Base-by-base conservation (phyloP, 2,888 invertebrate genomes). In the Resseliella maxima region DNA sequence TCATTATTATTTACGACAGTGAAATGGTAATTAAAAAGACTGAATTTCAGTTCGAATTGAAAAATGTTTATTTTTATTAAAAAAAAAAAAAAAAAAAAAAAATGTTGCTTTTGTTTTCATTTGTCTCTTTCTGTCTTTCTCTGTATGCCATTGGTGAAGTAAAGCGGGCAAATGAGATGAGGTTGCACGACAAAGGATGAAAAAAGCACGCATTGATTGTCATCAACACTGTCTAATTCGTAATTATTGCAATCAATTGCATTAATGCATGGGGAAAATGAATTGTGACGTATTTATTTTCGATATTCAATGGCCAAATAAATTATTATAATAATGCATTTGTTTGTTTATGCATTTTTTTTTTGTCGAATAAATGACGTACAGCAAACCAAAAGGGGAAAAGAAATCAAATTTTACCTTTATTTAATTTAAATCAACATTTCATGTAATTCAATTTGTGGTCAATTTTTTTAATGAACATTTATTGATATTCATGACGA, bases 401-500 rank as follows among this genome's bases (percentile, higher is more conserved):
- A 59, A 15, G n/a, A 59, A 59, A 59, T 24, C 6, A 59, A 24
- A 2, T 2, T 24, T 59, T 18, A 50, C 59, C 59, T 24, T n/a
- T 59, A 59, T 59, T 59, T 24, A 50, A 59, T 59, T 24, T 59
- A 59, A 59, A 59, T 59, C 59, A 59, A 59, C 59, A 59, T 59
- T 59, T 59, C 59, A 59, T 59, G n/a, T 24, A 59, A 59, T 59
- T 59, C 59, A 59, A 59, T 59, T 59, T 24, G 59, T 24, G 59
- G 59, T 59, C 24, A 59, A n/a, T 24, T 59, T 24, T 59, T 6
- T 59, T 2, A 59, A 59, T 59, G 59, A 24, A 59, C n/a, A 59
- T 41, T 24, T 59, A 59, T 59, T 59, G 59, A 59, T 24, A 50
- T 50, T 2, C 12, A 50, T 50, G 46, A 8, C 2, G 46, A 50